These are phyloP conservation scores for Percopsis omiscomaycus DNA, from an alignment of 2,797 vertebrate species.

Conservation along the genomic window DNA sequence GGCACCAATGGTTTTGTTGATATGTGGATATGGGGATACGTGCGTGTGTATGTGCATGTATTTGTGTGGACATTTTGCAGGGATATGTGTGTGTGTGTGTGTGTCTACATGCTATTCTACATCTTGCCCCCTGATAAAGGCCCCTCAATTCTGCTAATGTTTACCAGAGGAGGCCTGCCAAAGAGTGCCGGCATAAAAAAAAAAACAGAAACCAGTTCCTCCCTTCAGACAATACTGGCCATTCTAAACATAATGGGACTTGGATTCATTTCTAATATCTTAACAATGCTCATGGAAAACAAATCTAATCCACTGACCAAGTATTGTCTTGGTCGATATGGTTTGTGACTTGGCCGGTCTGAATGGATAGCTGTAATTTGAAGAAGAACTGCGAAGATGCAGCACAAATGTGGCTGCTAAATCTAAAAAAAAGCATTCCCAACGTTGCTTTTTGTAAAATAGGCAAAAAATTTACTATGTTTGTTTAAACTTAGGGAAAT, in stretches of 20 bases:
- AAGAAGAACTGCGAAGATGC: conserved; percentile 9
- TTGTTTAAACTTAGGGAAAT: neutral
- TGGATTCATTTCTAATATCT: conserved; percentile 38
- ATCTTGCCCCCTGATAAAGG: conserved; percentile 56
- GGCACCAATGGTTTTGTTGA: conserved; percentile 1
- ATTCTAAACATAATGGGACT: conserved; percentile 48
- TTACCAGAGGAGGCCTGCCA: conserved; percentile 71
- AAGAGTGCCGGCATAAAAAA: conserved; percentile 46
- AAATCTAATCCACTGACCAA: conserved; percentile 19
- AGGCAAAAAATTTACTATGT: conserved; percentile 16
- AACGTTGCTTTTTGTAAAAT: conserved; percentile 23
- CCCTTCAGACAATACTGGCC: conserved; percentile 39
- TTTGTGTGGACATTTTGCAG: neutral
- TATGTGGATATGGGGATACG: neutral
- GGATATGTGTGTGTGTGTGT: conserved; percentile 4
- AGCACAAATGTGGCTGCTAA: conserved; percentile 18
- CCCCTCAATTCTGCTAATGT: conserved; percentile 69
- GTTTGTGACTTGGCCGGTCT: too few species aligned
- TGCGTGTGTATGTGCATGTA: conserved; percentile 9
- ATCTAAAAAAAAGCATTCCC: conserved; percentile 10
- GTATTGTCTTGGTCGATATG: conserved; percentile 40
- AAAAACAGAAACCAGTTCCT: conserved; percentile 20
- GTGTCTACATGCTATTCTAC: conserved; percentile 16
- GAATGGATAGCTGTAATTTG: too few species aligned
- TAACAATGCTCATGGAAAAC: conserved; percentile 24